phyloP scores from a whole-genome alignment of 2,888 invertebrate species.

The Eumerus sabulonum region DNA sequence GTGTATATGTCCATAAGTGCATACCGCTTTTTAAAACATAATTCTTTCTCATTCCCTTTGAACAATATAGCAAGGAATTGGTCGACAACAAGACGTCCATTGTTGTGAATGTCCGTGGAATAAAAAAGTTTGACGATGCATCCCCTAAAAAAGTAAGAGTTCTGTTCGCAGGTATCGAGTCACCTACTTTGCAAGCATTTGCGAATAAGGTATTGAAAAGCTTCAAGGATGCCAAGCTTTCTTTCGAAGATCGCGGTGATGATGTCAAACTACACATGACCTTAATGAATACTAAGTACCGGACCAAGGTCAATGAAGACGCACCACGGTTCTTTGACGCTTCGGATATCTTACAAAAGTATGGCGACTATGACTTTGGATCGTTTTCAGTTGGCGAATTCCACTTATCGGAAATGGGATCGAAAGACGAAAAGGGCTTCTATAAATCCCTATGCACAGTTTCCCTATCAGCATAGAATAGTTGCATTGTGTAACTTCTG shows the following conservation, averaged over 20 bases:
- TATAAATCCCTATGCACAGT: conserved; percentile 76
- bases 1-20: too few relatives aligned
- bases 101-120: conserved; percentile 83
- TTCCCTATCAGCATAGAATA: too few relatives aligned
- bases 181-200: conserved; percentile 82
- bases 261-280: conserved; percentile 92
- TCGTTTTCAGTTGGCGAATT: conserved; percentile 82
- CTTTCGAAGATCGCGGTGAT: conserved; percentile 79
- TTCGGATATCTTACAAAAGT: conserved; percentile 83
- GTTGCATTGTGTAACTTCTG: too few relatives aligned
- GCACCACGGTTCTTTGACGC: conserved; percentile 83
- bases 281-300: conserved; percentile 86
- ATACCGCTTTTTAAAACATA: too few relatives aligned
- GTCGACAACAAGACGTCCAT: conserved; percentile 79
- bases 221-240: conserved; percentile 83
- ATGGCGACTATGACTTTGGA: conserved; percentile 86
- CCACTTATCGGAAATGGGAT: conserved; percentile 85
- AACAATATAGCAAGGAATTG: conserved; percentile 51
- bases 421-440: conserved; percentile 82
- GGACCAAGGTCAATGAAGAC: conserved; percentile 73
- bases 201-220: conserved; percentile 82
- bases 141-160: conserved; percentile 86
- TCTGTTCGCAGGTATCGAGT: conserved; percentile 86
- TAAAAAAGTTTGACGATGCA: conserved; percentile 97
- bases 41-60: too few relatives aligned